Conservation (phyloP, 2,797 vertebrate species). For the Cercopithecus hamlyni region DNA sequence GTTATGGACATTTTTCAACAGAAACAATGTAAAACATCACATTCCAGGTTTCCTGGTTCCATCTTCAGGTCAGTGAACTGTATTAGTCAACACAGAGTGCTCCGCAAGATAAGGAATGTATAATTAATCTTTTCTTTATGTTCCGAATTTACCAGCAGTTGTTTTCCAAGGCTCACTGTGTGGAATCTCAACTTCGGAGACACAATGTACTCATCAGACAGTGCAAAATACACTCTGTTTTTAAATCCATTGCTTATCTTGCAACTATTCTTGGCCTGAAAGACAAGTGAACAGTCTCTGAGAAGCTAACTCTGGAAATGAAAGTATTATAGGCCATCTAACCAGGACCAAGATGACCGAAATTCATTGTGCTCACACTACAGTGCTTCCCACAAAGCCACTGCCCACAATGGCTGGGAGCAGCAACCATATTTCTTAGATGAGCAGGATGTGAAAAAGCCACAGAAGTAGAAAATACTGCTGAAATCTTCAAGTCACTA, state of each 20-base stretch:
- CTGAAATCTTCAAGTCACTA: not conserved
- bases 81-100: not conserved
- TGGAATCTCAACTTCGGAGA: conserved; percentile 29
- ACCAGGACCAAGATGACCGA: not conserved
- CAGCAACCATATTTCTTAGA: not conserved
- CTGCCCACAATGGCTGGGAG: not conserved
- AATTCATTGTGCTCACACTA: not conserved
- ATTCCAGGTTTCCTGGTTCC: not conserved
- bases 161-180: conserved; percentile 20
- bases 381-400: not conserved
- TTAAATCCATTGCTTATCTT: conserved; percentile 44
- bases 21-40: conserved; percentile 10
- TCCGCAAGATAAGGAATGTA: not conserved
- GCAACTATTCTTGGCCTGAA: conserved; percentile 30
- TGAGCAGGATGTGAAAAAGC: not conserved
- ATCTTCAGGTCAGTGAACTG: conserved; percentile 36
- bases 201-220: conserved; percentile 27
- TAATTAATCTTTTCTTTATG: conserved; percentile 24
- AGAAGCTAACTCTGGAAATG: not conserved
- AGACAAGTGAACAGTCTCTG: not conserved
- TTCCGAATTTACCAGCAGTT: not conserved
- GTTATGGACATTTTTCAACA: not conserved
- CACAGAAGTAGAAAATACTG: not conserved
- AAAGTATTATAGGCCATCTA: not conserved
- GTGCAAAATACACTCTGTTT: conserved; percentile 43